phyloP scores from a whole-genome alignment of 2,797 vertebrate species.

The Chelon labrosus region DNA sequence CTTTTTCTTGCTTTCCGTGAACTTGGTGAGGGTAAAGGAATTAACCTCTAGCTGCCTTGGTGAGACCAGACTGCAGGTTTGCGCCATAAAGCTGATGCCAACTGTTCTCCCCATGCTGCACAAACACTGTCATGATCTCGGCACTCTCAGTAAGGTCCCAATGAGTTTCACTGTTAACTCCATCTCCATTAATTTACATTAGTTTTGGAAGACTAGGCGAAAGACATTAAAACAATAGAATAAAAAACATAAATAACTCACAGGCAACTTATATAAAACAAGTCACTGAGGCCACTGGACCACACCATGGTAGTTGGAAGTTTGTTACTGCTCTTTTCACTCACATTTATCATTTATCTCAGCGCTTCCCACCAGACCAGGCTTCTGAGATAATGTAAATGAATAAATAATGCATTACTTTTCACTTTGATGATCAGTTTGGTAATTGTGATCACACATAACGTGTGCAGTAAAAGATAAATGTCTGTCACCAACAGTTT shows the following conservation, averaged over 20 bases:
- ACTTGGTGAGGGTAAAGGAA: slow-evolving; percentile 54
- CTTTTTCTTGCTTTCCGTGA: slow-evolving; percentile 53
- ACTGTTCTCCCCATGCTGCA: slow-evolving; percentile 10
- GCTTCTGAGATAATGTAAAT: background rate
- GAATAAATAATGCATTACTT: slow-evolving; percentile 5
- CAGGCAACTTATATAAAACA: background rate
- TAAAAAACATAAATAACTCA: background rate
- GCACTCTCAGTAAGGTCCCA: background rate
- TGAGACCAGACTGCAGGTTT: slow-evolving; percentile 35
- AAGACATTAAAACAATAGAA: background rate
- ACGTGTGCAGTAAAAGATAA: background rate
- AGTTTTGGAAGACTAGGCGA: background rate
- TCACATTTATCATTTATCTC: slow-evolving; percentile 35
- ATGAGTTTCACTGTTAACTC: background rate
- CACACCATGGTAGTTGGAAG: background rate
- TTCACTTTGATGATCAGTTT: background rate
- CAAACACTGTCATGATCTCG: background rate
- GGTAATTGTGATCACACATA: slow-evolving; percentile 1
- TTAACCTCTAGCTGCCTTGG: slow-evolving; percentile 61
- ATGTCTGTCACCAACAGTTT: slow-evolving; percentile 20
- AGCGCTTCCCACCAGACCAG: slow-evolving; percentile 21
- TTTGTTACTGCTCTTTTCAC: background rate
- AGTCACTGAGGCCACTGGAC: slow-evolving; percentile 1
- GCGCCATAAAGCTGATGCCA: slow-evolving; percentile 19
- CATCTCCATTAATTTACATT: too few species aligned